phyloP scores from a whole-genome alignment of 2,888 invertebrate genomes.

The Sepioteuthis lessoniana region DNA sequence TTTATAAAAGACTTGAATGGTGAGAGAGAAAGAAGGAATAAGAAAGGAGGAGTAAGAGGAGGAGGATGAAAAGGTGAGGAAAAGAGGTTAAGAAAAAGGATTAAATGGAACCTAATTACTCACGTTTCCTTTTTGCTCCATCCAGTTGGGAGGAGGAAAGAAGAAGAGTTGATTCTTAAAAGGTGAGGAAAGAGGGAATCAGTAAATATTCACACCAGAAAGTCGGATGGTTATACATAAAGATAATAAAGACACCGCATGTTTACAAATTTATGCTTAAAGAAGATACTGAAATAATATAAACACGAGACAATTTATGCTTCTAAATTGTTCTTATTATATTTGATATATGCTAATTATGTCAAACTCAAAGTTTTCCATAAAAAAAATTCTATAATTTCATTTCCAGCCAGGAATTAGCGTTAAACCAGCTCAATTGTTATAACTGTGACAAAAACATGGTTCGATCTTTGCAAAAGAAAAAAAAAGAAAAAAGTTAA shows the following conservation, averaged over 20 bases:
- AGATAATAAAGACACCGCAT: conserved; percentile 34
- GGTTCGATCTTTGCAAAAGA: neutral
- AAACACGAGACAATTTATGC: neutral
- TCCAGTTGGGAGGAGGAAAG: conserved; percentile 37
- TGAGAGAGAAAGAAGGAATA: conserved; percentile 45
- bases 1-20: conserved; percentile 35
- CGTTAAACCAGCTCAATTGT: neutral
- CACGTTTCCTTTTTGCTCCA: conserved; percentile 33
- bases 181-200: conserved; percentile 36
- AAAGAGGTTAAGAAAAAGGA: neutral
- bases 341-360: neutral
- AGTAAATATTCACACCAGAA: conserved; percentile 16
- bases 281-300: neutral
- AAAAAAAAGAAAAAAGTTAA: too few species aligned
- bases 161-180: conserved; percentile 41
- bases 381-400: neutral
- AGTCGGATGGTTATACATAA: conserved; percentile 13
- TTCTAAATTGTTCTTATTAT: neutral
- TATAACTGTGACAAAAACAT: neutral
- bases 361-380: too few species aligned
- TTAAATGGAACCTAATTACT: conserved; percentile 37
- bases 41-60: neutral
- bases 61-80: neutral
- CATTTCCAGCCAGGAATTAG: neutral
- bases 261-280: neutral